These are phyloP conservation scores for Toxostoma redivivum DNA, from an alignment of 2,113 vertebrate species.

Conservation along the genomic window DNA sequence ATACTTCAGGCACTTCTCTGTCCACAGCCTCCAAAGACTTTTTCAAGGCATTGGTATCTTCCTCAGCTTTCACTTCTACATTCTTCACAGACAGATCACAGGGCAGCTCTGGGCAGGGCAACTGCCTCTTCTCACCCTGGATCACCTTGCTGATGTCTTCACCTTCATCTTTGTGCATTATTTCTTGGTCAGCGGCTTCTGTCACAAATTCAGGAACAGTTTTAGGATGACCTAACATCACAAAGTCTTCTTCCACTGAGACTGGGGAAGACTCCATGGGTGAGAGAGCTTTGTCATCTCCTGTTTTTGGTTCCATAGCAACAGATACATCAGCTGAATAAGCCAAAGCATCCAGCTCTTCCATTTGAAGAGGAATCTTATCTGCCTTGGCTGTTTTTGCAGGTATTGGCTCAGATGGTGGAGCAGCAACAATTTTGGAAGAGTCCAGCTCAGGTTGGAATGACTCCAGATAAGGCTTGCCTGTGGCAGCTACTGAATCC, in stretches of 20 bases:
- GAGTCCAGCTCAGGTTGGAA: conserved; percentile 43
- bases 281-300: conserved; percentile 54
- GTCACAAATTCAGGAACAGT: conserved; percentile 25
- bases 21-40: conserved; percentile 58
- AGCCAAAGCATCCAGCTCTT: conserved; percentile 56
- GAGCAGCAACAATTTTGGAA: background rate
- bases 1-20: conserved; percentile 61
- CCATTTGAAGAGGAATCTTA: conserved; percentile 73
- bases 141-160: background rate
- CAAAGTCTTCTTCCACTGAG: conserved; percentile 70
- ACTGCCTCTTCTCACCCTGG: conserved; percentile 21
- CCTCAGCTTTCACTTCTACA: conserved; percentile 51
- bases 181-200: conserved; percentile 22
- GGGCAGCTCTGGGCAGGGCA: conserved; percentile 63
- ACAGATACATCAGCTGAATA: conserved; percentile 46
- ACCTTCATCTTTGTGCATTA: background rate
- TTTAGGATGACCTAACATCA: conserved; percentile 62
- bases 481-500: background rate
- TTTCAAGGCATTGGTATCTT: conserved; percentile 34
- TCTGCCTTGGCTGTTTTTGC: conserved; percentile 39
- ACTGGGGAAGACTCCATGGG: conserved; percentile 66
- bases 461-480: conserved; percentile 76
- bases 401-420: conserved; percentile 1
- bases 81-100: conserved; percentile 68
- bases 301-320: conserved; percentile 59